These are phyloP conservation scores for Thecophora atra DNA, from an alignment of 2,888 invertebrate species.

Conservation along the genomic window DNA sequence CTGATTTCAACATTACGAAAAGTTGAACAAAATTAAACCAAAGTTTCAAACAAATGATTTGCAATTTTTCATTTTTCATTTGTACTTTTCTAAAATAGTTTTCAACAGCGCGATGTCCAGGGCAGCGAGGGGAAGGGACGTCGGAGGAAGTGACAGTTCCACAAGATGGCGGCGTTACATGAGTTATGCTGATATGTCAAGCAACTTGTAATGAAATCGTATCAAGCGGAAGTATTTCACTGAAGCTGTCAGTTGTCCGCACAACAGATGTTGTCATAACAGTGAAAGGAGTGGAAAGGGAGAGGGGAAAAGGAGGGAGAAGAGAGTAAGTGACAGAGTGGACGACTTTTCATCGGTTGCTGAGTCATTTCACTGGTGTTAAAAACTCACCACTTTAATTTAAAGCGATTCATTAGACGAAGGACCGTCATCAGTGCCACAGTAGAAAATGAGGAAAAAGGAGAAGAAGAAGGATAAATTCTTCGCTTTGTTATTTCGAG, in stretches of 20 bases:
- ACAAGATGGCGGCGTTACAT: conserved; percentile 1
- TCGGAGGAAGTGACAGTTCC: not conserved
- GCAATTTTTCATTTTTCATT: not conserved
- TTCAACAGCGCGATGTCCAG: too few relatives aligned
- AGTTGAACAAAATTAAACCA: not conserved
- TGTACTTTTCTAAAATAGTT: too few relatives aligned
- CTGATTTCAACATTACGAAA: not conserved
- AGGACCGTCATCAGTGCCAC: not conserved
- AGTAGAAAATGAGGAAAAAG: not conserved
- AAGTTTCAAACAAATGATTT: not conserved
- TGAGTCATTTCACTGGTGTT: not conserved
- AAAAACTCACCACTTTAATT: not conserved
- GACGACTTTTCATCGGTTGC: not conserved
- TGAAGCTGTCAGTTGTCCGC: not conserved
- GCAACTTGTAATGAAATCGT: conserved; percentile 2
- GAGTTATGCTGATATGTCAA: not conserved
- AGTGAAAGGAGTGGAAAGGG: not conserved
- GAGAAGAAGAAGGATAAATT: not conserved
- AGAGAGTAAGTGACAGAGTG: not conserved
- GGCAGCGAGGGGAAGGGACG: too few relatives aligned
- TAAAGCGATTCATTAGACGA: not conserved
- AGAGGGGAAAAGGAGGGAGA: not conserved
- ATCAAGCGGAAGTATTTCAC: conserved; percentile 10
- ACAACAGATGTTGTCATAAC: conserved; percentile 32
- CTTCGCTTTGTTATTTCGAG: not conserved